Base-by-base conservation (phyloP, 2,888 invertebrate species). In the Heliconius cydno region DNA sequence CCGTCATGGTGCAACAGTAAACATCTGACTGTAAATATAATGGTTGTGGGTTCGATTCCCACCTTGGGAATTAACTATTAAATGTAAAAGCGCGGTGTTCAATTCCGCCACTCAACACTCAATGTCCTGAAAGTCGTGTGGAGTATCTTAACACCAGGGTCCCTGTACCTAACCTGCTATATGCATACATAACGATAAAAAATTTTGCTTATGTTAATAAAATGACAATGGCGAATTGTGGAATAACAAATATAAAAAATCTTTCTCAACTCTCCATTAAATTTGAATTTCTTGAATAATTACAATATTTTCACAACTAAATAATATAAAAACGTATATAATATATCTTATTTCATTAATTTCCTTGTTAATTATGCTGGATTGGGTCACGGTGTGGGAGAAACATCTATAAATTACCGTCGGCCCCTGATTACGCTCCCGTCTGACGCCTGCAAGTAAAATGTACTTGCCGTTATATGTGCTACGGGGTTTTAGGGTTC, bases 401-500 rank as follows among this genome's bases (percentile, higher is more conserved):
- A 79, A 67, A 67, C 67, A 72, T 30, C 78, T 46, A 80, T 80
- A 80, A 80, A 80, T 80, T 79, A 71, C 78, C 76, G 52, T 22
- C 73, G 52, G 28, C 19, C 78, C 78, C 79, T 76, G 78, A 80
- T 80, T 80, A 67, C 80, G 68, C 60, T 79, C 52, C 66, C 52
- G 60, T 60, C 60, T 68, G 66, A 76, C 80, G 76, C 76, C 80
- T 78, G 73, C 76, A 76, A 79, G 68, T 77, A 71, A 79, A 77
- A 67, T 67, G 38, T 72, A 79, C 79, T 77, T 77, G 38, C 28
- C 66, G 19, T 76, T 46, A 74, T 74, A 52, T 60, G n/a, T 22
- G n/a, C 15, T 19, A 25, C 2, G 10, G 41, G 25, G n/a, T 65
- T 63, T 34, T 65, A 60, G 63, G 63, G 34, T 72, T 57, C 57